Evolutionary conservation across 2,888 invertebrate species (phyloP).

Genomic region (Morpho helenor): DNA sequence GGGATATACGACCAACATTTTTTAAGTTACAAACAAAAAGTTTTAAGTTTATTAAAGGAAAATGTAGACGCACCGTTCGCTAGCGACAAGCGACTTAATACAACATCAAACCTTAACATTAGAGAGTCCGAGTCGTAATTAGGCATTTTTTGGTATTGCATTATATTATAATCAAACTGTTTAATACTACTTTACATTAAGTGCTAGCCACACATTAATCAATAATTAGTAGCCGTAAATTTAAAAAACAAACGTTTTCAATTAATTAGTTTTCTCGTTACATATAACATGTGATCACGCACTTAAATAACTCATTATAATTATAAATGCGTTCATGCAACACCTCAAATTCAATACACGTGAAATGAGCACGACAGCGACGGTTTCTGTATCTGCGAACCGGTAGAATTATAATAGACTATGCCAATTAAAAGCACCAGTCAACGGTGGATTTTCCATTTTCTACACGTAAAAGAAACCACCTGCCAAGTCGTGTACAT

Average conservation of each 20-base stretch:
- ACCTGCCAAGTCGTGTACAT: constrained; percentile 58
- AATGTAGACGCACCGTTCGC: too few relatives aligned
- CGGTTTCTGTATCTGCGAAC: constrained; percentile 64
- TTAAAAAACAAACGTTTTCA: neutral
- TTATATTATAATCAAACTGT: too few relatives aligned
- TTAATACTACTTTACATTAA: too few relatives aligned
- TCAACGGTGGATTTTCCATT: constrained; percentile 79
- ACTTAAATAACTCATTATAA: constrained; percentile 27
- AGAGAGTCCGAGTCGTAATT: too few relatives aligned
- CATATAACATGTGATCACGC: constrained; percentile 44
- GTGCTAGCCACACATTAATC: too few relatives aligned
- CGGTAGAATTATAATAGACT: constrained; percentile 70
- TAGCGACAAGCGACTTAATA: too few relatives aligned
- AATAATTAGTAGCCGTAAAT: neutral
- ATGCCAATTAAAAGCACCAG: constrained; percentile 73
- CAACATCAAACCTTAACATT: too few relatives aligned
- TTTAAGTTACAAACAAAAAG: too few relatives aligned
- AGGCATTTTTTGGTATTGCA: too few relatives aligned
- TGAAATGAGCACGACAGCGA: constrained; percentile 59
- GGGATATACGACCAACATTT: too few relatives aligned
- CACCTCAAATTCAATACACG: constrained; percentile 66
- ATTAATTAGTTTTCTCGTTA: constrained; percentile 2
- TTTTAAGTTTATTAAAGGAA: too few relatives aligned
- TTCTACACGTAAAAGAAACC: constrained; percentile 78
- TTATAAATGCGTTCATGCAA: constrained; percentile 45